Evolutionary conservation across 2,797 vertebrate species (phyloP), one percentile per base, ranked within the genome.

Genomic region (Scolopax bukidnonensis): DNA sequence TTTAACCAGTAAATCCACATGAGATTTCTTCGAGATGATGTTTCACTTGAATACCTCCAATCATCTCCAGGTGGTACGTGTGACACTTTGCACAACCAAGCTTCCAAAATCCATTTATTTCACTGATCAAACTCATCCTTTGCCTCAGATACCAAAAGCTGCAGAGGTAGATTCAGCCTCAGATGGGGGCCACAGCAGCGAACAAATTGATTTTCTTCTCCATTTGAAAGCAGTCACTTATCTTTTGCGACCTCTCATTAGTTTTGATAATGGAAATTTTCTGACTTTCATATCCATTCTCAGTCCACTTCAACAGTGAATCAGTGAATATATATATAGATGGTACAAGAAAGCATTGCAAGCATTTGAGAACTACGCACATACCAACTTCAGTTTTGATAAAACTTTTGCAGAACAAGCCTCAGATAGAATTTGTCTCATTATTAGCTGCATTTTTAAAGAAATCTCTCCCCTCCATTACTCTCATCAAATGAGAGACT

Each of bases 271-370:
- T 2, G 30, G 48, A 57, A 93, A 54, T 8, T 15, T 18, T 11
- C 38, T 61, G 18, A 47, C 30, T 30, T 36, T 36, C 47, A 33
- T 23, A 18, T 10, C 19, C 27, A 4, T 16, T 76, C 59, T 67
- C 68, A 41, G 16, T 33, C 28, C 28, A 33, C 23, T 61, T 70
- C 53, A 81, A 21, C 8, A 0, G 4, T n/a, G n/a, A n/a, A 36
- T 4, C 1, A 0, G 13, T 41, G 36, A 79, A 51, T 13, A 63
- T 7, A 5, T 7, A 5, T 3, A 40, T 1, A 27, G 24, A 57
- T 7, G 3, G 38, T 5, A 54, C 41, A 61, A 54, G 15, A 32
- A 38, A 74, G 33, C 0, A 0, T 14, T 20, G 23, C 43, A 83
- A 74, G 54, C n/a, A 45, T 77, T 30, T 63, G 43, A 82, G 38